A percentile compares a stretch with the other conserved stretches of the same genome.
These are phyloP conservation scores for Xenus cinereus DNA, from an alignment of 2,113 vertebrate genomes.

Conservation along the genomic window DNA sequence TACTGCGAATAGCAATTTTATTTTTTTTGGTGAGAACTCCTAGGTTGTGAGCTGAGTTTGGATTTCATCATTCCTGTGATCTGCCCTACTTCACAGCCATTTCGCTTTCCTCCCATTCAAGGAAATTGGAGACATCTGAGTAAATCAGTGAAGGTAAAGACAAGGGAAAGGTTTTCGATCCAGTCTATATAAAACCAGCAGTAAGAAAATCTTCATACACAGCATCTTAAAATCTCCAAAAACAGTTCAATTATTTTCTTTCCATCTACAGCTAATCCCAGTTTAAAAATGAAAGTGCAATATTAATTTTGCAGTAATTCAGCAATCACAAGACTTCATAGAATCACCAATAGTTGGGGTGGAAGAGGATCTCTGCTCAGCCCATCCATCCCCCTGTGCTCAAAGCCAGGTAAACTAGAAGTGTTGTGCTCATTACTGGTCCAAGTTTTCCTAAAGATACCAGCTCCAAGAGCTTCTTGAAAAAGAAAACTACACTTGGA, in stretches of 20 bases:
- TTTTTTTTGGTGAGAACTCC: not conserved
- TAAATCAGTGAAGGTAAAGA: not conserved
- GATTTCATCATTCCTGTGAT: not conserved
- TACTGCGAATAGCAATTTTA: not conserved
- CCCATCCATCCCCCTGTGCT: not conserved
- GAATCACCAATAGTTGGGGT: not conserved
- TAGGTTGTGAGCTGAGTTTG: too few relatives aligned
- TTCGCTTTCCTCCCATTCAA: not conserved
- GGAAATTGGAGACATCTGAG: not conserved
- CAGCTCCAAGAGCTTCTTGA: not conserved
- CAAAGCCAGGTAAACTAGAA: not conserved
- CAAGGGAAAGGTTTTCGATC: not conserved
- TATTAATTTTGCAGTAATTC: not conserved
- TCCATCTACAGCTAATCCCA: not conserved
- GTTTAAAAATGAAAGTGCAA: not conserved
- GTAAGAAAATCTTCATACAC: not conserved
- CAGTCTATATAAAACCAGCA: not conserved
- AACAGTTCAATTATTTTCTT: not conserved
- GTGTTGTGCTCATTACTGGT: fast-evolving
- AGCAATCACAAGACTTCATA: not conserved
- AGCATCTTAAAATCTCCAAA: not conserved
- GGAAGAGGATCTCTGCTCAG: not conserved
- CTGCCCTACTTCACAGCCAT: not conserved
- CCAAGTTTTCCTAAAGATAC: not conserved
- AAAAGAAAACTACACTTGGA: not conserved